A percentile compares a stretch with the other conserved stretches of the same genome.
phyloP scores from a whole-genome alignment of 1,140 invertebrate species.

The Anoplolepis gracilipes region DNA sequence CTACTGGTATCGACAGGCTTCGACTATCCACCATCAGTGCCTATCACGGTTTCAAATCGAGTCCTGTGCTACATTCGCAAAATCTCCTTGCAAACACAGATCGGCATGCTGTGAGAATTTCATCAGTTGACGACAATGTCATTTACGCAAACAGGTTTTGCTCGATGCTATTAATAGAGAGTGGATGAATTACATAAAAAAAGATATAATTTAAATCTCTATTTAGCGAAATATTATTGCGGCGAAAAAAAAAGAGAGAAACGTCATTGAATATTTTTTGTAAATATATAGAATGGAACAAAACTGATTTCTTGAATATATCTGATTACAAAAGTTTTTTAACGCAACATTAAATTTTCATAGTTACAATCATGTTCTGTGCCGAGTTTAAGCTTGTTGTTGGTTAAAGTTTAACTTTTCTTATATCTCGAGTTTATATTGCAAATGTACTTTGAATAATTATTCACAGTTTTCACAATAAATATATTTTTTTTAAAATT shows the following conservation, averaged over 20 bases:
- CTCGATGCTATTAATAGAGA: neutral
- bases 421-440: neutral
- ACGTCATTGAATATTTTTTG: neutral
- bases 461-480: neutral
- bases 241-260: too few relatives aligned
- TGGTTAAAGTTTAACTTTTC: neutral
- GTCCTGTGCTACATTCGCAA: constrained; percentile 31
- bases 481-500: neutral
- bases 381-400: neutral
- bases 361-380: neutral
- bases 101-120: neutral
- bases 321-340: neutral
- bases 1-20: constrained; percentile 56
- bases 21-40: constrained; percentile 32
- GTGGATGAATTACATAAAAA: neutral
- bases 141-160: constrained; percentile 14
- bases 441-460: neutral
- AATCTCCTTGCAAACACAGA: constrained; percentile 10
- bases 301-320: neutral
- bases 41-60: constrained; percentile 51
- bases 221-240: neutral
- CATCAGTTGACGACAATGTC: neutral
- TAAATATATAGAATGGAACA: neutral
- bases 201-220: neutral
- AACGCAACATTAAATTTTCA: constrained; percentile 8